These are phyloP conservation scores for Ypsolopha sequella DNA, from an alignment of 2,888 invertebrate genomes.

Conservation along the genomic window DNA sequence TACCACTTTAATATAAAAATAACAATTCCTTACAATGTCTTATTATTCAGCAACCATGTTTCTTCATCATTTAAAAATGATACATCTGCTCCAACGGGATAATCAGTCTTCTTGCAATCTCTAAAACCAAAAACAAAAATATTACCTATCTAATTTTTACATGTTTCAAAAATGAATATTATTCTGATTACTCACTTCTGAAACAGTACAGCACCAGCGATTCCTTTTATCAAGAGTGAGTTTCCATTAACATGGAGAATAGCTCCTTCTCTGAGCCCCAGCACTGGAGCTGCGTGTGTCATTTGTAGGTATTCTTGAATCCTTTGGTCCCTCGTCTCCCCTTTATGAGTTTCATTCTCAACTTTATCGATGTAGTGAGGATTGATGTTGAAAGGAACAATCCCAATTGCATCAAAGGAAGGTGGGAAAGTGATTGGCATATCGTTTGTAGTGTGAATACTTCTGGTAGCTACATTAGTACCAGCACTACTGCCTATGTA, in stretches of 20 bases:
- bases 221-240: slow-evolving; percentile 72
- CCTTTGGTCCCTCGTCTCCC: slow-evolving; percentile 83
- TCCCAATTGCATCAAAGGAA: slow-evolving; percentile 75
- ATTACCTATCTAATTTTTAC: not conserved
- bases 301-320: slow-evolving; percentile 77
- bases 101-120: slow-evolving; percentile 58
- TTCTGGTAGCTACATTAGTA: slow-evolving; percentile 84
- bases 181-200: slow-evolving; percentile 60
- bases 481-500: slow-evolving; percentile 88
- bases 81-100: slow-evolving; percentile 69
- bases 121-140: slow-evolving; percentile 47
- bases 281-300: slow-evolving; percentile 69
- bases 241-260: slow-evolving; percentile 73
- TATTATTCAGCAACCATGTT: too few species aligned
- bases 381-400: slow-evolving; percentile 88
- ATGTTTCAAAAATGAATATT: not conserved
- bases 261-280: slow-evolving; percentile 81
- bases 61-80: slow-evolving; percentile 44
- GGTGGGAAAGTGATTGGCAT: slow-evolving; percentile 89
- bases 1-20: too few species aligned
- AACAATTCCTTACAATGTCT: too few species aligned
- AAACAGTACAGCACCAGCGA: slow-evolving; percentile 75
- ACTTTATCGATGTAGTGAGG: slow-evolving; percentile 83
- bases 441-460: slow-evolving; percentile 88
- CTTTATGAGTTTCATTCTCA: slow-evolving; percentile 75